Base-by-base conservation (phyloP, 2,113 vertebrate species). In the Sceloporus undulatus region DNA sequence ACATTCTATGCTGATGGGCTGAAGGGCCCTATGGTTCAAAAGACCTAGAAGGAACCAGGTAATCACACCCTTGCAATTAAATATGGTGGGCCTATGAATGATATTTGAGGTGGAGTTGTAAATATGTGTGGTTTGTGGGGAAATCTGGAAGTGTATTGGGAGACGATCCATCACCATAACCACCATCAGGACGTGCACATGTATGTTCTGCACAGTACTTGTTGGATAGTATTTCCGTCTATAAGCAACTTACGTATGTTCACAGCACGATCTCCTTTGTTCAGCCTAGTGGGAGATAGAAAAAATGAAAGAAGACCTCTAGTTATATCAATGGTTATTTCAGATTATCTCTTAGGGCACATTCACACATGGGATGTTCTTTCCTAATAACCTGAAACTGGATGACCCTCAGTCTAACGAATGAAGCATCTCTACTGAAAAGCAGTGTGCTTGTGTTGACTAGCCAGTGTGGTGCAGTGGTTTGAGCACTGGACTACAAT, bases 181-280 rank as follows among this genome's bases (percentile, higher is more conserved):
- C 18, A 40, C 73, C 23, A 27, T 40, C 23, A 29, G 73, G 54
- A n/a, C 66, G 40, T 66, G 18, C 38, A 40, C 56, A 25, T n/a
- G n/a, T 23, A 21, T 25, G 25, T 85, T 14, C 38, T 16, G 13
- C 16, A 42, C 38, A 62, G 23, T 18, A 76, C 25, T 40, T 48
- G 65, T 29, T 10, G 13, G 74, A 66, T 6, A 29, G 9, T 68
- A 52, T 52, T 8, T 76, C 25, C 48, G 9, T 18, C 13, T 11
- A 27, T 2, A 21, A 62, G 75, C 79, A 88, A 94, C 95, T 95
- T 90, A 94, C 93, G 91, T 66, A 95, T 90, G 82, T 93, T 95
- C 2, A 92, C 40, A 19, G 93, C 79, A 13, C 82, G 54, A 3
- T 91, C 21, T 4, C 89, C 93, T 19, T 93, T 90, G 29, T 89